Evolutionary conservation across 2,888 invertebrate genomes (phyloP).

Genomic region (Callyntrura sp.): DNA sequence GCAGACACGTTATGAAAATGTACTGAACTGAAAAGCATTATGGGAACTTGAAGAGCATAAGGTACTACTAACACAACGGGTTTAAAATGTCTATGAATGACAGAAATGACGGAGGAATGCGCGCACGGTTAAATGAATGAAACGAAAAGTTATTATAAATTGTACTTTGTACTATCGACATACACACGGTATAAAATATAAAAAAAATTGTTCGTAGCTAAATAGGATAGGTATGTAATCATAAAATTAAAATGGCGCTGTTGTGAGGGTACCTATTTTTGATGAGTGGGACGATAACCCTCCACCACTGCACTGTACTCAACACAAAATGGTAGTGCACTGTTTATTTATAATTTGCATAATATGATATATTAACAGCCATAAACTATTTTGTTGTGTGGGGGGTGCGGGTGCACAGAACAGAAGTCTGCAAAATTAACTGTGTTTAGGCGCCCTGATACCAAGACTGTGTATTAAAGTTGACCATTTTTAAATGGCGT

Average conservation of each 20-base stretch:
- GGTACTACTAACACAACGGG: slow-evolving; percentile 20
- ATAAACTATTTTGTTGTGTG: no score
- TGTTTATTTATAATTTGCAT: slow-evolving; percentile 10
- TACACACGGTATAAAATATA: no score
- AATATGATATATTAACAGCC: not conserved
- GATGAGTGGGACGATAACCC: no score
- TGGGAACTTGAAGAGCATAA: slow-evolving; percentile 1
- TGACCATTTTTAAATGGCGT: no score
- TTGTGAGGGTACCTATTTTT: no score
- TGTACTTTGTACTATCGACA: not conserved
- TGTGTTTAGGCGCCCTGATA: no score
- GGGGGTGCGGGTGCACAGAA: no score
- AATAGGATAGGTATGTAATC: not conserved
- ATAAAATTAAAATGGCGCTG: slow-evolving; percentile 15
- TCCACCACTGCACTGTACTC: no score
- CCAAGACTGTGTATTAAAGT: not conserved
- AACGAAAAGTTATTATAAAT: slow-evolving; percentile 25
- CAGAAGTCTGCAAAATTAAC: no score
- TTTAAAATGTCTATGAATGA: not conserved
- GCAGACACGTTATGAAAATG: not conserved
- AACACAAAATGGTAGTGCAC: not conserved
- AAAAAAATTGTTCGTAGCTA: no score
- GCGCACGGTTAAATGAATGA: not conserved
- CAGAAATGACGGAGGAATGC: no score
- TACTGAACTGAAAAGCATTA: not conserved